Percentiles rank a stretch among this genome's conserved stretches.
Evolutionary conservation across 2,113 vertebrate species (phyloP).

Genomic region (Mugil cephalus): DNA sequence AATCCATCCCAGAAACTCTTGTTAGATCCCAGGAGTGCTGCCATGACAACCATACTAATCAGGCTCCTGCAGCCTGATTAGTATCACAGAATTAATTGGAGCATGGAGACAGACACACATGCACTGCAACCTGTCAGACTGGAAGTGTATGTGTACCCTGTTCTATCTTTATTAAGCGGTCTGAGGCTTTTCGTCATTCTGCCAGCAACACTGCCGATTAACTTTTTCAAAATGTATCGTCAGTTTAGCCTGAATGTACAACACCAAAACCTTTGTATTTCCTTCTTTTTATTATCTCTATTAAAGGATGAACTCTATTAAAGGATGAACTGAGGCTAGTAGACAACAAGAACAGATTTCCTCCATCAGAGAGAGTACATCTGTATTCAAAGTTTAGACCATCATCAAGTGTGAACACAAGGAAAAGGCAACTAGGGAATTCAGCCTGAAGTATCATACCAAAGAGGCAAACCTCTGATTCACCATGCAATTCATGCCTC

Average conservation of each 20-base stretch:
- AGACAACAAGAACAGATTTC: not conserved
- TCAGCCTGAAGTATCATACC: not conserved
- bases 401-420: rapidly evolving
- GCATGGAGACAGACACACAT: constrained; percentile 23
- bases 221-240: not conserved
- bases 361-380: not conserved
- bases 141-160: constrained; percentile 20
- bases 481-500: not conserved
- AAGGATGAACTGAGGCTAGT: not conserved
- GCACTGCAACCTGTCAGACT: constrained; percentile 8
- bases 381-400: not conserved
- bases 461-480: constrained; percentile 19
- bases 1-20: constrained; percentile 57
- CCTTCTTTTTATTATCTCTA: not conserved
- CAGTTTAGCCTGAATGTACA: not conserved
- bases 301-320: not conserved
- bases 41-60: constrained; percentile 65
- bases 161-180: constrained; percentile 21
- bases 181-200: constrained; percentile 27
- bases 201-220: not conserved
- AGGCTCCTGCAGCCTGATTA: constrained; percentile 52
- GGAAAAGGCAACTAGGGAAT: not conserved
- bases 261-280: not conserved
- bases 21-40: constrained; percentile 50
- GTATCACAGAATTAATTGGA: constrained; percentile 57